Evolutionary conservation across 1,140 invertebrate genomes (phyloP).

Genomic region (Brachionus plicatilis): DNA sequence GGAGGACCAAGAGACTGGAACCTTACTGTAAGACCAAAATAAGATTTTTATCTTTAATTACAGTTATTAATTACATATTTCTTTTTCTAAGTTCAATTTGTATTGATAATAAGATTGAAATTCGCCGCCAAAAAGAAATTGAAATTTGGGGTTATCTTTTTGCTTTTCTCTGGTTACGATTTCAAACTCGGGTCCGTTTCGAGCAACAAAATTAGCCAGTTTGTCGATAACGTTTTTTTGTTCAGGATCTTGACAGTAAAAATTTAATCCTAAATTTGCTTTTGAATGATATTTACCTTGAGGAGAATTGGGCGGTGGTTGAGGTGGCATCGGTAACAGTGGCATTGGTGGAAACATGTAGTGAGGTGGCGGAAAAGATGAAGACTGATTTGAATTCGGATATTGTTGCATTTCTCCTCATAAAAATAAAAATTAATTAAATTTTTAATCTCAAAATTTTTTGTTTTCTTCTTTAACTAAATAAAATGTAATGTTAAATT

Average conservation of each 20-base stretch:
- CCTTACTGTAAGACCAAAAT: neutral
- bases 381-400: neutral
- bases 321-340: neutral
- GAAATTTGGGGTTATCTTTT: constrained; percentile 90
- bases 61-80: constrained; percentile 44
- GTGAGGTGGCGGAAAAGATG: neutral
- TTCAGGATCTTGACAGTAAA: neutral
- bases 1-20: constrained; percentile 44
- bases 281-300: neutral
- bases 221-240: constrained; percentile 37
- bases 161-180: constrained; percentile 96
- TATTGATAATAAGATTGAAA: constrained; percentile 93
- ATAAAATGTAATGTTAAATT: neutral
- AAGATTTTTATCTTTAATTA: neutral
- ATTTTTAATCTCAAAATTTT: neutral
- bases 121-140: constrained; percentile 91
- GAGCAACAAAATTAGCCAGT: constrained; percentile 39
- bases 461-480: neutral
- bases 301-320: neutral
- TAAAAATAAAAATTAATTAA: neutral
- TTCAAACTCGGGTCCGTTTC: constrained; percentile 94
- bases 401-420: neutral
- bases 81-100: constrained; percentile 67
- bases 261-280: neutral
- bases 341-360: constrained; percentile 18